These are phyloP conservation scores for Anticlea derivata DNA, from an alignment of 2,888 invertebrate genomes.

Conservation along the genomic window DNA sequence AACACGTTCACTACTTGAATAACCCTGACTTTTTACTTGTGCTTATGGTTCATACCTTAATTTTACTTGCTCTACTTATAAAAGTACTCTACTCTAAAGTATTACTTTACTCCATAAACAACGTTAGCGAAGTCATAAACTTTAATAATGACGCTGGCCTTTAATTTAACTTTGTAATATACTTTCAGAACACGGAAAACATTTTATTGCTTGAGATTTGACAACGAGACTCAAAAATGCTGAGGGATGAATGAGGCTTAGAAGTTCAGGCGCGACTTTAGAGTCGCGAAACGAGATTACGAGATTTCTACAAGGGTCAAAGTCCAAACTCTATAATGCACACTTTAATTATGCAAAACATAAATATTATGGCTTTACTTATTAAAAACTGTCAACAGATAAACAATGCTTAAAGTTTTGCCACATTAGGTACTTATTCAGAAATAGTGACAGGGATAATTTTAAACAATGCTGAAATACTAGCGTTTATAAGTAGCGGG, in stretches of 20 bases:
- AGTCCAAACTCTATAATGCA: no score
- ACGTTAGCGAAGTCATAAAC: constrained; percentile 48
- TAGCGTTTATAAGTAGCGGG: no score
- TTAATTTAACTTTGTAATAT: constrained; percentile 64
- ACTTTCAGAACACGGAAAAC: constrained; percentile 47
- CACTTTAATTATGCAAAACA: no score
- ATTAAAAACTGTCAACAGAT: no score
- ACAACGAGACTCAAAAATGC: constrained; percentile 30
- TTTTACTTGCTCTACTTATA: background rate
- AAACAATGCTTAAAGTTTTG: no score
- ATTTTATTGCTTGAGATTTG: constrained; percentile 50
- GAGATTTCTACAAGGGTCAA: no score
- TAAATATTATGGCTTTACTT: no score
- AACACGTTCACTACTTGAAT: no score
- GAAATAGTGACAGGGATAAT: no score
- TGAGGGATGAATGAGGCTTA: background rate
- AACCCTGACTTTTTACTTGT: background rate
- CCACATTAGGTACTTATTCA: no score
- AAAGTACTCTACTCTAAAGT: background rate
- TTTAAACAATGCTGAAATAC: no score
- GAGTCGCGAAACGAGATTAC: background rate
- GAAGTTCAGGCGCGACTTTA: constrained; percentile 3
- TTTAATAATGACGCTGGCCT: constrained; percentile 46
- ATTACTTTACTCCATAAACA: constrained; percentile 40
- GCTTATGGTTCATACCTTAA: constrained; percentile 14